These are phyloP conservation scores for Lepidurus arcticus DNA, from an alignment of 1,140 invertebrate genomes.

Conservation along the genomic window DNA sequence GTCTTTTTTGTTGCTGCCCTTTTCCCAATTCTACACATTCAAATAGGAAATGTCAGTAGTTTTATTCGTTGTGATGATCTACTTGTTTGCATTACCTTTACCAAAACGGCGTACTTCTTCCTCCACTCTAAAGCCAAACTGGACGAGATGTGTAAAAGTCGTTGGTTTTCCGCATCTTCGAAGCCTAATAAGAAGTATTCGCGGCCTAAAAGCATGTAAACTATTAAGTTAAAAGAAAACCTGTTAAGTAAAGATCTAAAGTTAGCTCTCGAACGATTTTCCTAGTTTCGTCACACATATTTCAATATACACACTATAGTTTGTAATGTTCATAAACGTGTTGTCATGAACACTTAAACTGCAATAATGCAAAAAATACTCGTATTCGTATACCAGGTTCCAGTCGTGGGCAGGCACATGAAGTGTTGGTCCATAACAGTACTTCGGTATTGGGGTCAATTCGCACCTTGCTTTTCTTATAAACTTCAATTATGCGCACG, in stretches of 20 bases:
- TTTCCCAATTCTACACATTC: constrained; percentile 18
- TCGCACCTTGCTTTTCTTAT: constrained; percentile 31
- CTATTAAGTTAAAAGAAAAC: background rate
- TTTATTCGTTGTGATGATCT: background rate
- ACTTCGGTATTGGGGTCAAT: constrained; percentile 25
- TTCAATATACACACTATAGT: background rate
- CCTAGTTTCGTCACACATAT: background rate
- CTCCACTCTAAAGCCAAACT: constrained; percentile 34
- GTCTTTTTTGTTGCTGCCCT: constrained; percentile 11
- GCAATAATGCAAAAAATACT: background rate
- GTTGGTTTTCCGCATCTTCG: constrained; percentile 29
- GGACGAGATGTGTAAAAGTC: constrained; percentile 30
- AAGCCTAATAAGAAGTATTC: constrained; percentile 34
- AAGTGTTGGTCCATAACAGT: constrained; percentile 34
- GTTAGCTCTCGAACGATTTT: background rate
- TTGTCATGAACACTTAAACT: background rate
- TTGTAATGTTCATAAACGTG: background rate
- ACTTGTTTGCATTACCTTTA: constrained; percentile 24
- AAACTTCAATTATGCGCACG: constrained; percentile 33
- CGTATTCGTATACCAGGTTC: constrained; percentile 31
- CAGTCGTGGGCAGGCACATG: constrained; percentile 31
- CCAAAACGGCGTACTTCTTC: constrained; percentile 32
- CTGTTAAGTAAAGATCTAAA: background rate
- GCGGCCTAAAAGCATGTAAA: constrained; percentile 25
- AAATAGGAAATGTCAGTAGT: constrained; percentile 7